Conservation (phyloP, 2,797 vertebrate genomes). For the Anguilla pacifica region DNA sequence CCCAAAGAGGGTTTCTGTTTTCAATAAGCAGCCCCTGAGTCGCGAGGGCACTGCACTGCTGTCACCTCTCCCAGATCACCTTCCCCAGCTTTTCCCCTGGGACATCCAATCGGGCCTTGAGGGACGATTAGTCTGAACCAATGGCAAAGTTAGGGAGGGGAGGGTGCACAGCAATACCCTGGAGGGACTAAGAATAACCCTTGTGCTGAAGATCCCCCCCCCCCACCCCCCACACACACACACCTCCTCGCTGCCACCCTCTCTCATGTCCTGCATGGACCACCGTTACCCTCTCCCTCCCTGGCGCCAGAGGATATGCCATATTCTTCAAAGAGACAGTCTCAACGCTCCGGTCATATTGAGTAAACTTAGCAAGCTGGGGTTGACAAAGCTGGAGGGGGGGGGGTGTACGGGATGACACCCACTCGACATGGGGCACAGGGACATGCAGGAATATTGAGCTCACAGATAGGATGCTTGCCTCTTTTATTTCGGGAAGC, state of each 20-base stretch:
- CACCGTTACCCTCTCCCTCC: not conserved
- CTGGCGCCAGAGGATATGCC: not conserved
- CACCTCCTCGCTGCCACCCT: not conserved
- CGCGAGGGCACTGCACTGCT: not conserved
- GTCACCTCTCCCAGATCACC: slow-evolving; percentile 59
- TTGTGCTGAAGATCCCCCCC: not conserved
- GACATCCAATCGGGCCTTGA: slow-evolving; percentile 63
- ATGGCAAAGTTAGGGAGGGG: slow-evolving; percentile 34
- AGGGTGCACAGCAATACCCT: slow-evolving; percentile 25
- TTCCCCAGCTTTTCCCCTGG: slow-evolving; percentile 50
- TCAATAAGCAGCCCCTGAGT: slow-evolving; percentile 61
- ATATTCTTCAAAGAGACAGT: not conserved
- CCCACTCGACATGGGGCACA: not conserved
- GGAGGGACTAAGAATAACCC: slow-evolving; percentile 46
- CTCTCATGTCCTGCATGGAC: not conserved
- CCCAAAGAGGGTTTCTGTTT: slow-evolving; percentile 41
- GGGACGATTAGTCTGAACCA: slow-evolving; percentile 67
- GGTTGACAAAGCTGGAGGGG: not conserved
- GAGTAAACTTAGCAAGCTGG: not conserved
- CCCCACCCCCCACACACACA: not conserved
- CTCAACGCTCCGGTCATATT: not conserved
- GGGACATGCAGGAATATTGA: not conserved
- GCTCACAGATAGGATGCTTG: not conserved
- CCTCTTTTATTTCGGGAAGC: not conserved
- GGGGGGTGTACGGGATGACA: slow-evolving; percentile 27